These are phyloP conservation scores for Porites rus DNA, from an alignment of 92 coral and sea anemone genomes.

Conservation along the genomic window DNA sequence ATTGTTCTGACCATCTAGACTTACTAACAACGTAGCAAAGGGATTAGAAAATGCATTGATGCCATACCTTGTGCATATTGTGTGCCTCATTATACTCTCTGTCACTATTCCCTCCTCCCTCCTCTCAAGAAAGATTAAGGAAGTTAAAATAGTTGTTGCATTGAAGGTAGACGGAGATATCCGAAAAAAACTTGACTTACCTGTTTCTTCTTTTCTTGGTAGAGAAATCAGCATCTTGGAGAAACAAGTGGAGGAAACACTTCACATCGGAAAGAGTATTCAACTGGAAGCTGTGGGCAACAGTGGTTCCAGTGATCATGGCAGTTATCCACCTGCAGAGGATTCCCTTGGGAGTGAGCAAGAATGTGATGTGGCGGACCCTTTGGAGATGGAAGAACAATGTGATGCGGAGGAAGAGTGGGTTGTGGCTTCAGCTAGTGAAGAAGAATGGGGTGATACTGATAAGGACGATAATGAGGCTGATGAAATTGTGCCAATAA, in stretches of 20 bases:
- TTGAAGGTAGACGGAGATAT: no score
- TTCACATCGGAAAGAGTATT: slow-evolving; percentile 15
- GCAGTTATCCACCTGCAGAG: slow-evolving; percentile 7
- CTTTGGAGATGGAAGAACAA: not conserved
- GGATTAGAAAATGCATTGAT: no score
- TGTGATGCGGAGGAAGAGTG: slow-evolving; percentile 17
- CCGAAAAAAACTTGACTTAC: no score
- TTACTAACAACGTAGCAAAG: no score
- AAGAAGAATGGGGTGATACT: not conserved
- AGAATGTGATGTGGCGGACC: not conserved
- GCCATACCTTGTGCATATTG: no score
- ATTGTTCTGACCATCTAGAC: no score
- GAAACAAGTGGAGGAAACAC: slow-evolving; percentile 36
- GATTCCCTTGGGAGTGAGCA: not conserved
- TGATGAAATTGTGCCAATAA: not conserved
- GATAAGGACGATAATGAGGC: not conserved
- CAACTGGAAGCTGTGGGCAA: not conserved
- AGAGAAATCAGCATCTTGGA: slow-evolving; percentile 48
- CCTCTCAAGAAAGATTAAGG: no score
- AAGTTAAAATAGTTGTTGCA: no score
- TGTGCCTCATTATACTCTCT: no score
- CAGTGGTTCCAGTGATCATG: not conserved
- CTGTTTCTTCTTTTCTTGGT: not conserved
- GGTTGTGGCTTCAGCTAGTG: not conserved
- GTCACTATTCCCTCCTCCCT: no score